phyloP scores from a whole-genome alignment of 2,113 vertebrate species.

The Sorex araneus region DNA sequence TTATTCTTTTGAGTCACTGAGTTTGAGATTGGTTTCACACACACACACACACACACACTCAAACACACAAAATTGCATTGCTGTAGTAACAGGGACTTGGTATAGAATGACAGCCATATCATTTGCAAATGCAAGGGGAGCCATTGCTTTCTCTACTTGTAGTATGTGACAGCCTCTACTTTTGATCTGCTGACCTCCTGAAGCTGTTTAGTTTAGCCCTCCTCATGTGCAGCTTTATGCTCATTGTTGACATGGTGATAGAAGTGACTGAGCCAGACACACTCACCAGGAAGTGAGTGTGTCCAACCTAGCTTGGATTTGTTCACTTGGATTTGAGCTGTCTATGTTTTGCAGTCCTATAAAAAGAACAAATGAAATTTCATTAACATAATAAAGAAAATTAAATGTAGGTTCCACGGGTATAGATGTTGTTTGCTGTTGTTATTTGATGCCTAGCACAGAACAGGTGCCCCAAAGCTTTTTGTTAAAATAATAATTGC shows the following conservation, averaged over 20 bases:
- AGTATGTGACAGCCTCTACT: background rate
- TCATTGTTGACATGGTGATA: too few species aligned
- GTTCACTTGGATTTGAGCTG: background rate
- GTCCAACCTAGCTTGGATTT: too few species aligned
- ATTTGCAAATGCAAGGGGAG: background rate
- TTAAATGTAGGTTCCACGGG: background rate
- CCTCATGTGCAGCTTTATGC: too few species aligned
- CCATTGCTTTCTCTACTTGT: background rate
- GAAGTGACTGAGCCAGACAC: too few species aligned
- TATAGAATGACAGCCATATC: background rate
- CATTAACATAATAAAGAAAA: constrained; percentile 8
- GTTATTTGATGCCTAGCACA: background rate
- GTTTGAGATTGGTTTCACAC: background rate
- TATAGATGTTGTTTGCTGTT: background rate
- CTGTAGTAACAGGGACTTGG: background rate
- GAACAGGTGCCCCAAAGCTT: background rate
- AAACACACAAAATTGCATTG: background rate
- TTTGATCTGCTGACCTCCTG: too few species aligned
- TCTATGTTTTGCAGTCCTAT: background rate
- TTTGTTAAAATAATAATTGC: background rate
- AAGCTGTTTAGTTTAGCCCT: too few species aligned
- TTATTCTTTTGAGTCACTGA: constrained; percentile 3
- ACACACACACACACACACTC: too few species aligned
- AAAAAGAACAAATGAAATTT: constrained; percentile 43
- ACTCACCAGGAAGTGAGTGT: too few species aligned